Base-by-base conservation (phyloP, 2,797 vertebrate species). In the Coluber constrictor region DNA sequence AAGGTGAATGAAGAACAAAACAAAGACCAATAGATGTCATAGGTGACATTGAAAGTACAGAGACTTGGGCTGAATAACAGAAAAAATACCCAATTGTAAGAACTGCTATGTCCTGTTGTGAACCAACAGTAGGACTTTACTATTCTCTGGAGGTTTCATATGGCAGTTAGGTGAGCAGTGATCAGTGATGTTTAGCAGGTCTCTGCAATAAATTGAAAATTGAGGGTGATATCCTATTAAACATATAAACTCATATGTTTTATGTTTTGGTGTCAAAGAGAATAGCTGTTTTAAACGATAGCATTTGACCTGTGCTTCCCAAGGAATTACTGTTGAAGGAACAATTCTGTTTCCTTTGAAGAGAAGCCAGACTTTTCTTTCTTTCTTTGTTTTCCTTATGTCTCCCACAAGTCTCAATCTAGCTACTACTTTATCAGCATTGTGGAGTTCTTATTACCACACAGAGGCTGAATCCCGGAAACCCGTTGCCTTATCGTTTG, bases 271-370 rank as follows among this genome's bases (percentile, higher is more conserved):
- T 47, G 79, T 47, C 20, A 83, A 47, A 83, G 23, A 47, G 43
- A 83, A 83, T 83, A 47, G 1, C 74, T 23, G 8, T 47, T 43
- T 83, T 43, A 20, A 47, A 25, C 2, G 20, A 47, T 23, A 47
- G 79, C 4, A 47, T 47, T 83, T 83, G 74, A 57, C 83, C 83
- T 59, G 54, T 54, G 27, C 11, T 93, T 93, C 54, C 74, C 92
- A 90, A 51, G 88, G 37, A 90, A 37, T 86, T 60, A 57, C 56
- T 70, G 89, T 25, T 70, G 88, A 93, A 93, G 92, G 25, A 87
- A 93, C 43, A 57, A 25, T 63, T 90, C 87, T 27, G 54, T 29
- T 55, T 87, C 60, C 54, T 70, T 87, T 90, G 92, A 93, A 93
- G 89, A 70, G 51, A 70, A 51, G 89, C 27, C 60, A 93, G 18